phyloP scores from a whole-genome alignment of 2,888 invertebrate species.

The Thelaira solivaga region DNA sequence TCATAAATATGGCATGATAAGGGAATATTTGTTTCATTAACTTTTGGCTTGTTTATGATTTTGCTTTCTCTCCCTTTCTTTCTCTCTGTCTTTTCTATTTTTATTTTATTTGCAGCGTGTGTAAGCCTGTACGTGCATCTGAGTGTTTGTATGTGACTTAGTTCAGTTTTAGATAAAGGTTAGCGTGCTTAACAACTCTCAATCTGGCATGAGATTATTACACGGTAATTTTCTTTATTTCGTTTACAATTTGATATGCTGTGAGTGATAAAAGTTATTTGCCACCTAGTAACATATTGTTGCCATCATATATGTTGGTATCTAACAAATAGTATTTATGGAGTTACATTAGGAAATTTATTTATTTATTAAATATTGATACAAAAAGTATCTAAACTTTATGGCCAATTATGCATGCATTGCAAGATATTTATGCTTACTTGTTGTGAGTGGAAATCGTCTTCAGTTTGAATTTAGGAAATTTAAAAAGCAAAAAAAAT shows the following conservation, averaged over 20 bases:
- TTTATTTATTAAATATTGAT: background rate
- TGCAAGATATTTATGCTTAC: too few relatives aligned
- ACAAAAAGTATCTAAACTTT: background rate
- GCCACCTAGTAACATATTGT: constrained; percentile 65
- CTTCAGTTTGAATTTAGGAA: too few relatives aligned
- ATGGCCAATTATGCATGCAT: constrained; percentile 2
- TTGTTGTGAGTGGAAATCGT: too few relatives aligned
- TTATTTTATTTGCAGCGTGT: background rate
- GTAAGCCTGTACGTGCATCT: background rate
- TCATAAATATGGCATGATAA: constrained; percentile 56
- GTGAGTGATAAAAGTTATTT: constrained; percentile 74
- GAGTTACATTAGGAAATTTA: constrained; percentile 11
- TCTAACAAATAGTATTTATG: background rate
- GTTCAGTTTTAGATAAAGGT: constrained; percentile 47
- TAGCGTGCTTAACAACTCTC: constrained; percentile 53
- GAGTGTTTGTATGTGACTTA: background rate
- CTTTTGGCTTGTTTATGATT: constrained; percentile 58
- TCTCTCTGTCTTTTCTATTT: background rate
- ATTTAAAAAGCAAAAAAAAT: too few relatives aligned
- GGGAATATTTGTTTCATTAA: constrained; percentile 59
- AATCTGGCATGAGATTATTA: constrained; percentile 70
- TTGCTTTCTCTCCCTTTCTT: constrained; percentile 6
- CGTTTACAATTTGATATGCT: constrained; percentile 66
- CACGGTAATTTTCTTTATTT: constrained; percentile 69
- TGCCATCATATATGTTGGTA: background rate